These are phyloP conservation scores for Brachyptera putata DNA, from an alignment of 2,888 invertebrate genomes.

Conservation along the genomic window DNA sequence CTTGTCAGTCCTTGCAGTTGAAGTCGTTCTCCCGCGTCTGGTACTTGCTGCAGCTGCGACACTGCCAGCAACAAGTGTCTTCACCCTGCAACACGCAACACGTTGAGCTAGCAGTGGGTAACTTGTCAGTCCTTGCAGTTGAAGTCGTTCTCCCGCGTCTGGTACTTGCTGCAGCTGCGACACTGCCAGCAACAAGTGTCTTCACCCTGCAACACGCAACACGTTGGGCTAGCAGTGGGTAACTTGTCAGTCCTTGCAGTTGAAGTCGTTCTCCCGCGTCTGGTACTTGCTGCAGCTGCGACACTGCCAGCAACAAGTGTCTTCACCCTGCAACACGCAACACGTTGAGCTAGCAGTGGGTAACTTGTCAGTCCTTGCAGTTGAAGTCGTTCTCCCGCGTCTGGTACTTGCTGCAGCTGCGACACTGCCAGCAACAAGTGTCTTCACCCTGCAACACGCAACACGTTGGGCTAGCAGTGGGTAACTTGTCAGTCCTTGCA, in stretches of 20 bases:
- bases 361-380: no score
- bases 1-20: constrained; percentile 50
- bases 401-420: no score
- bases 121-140: constrained; percentile 51
- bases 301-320: constrained; percentile 48
- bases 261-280: constrained; percentile 44
- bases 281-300: constrained; percentile 47
- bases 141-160: constrained; percentile 45
- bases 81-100: neutral
- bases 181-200: constrained; percentile 48
- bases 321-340: neutral
- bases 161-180: constrained; percentile 46
- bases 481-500: no score
- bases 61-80: constrained; percentile 47
- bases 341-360: no score
- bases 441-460: neutral
- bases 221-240: no score
- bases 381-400: no score
- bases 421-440: no score
- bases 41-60: constrained; percentile 47
- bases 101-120: no score
- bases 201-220: neutral
- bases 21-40: constrained; percentile 46
- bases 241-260: constrained; percentile 51
- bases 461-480: no score